A percentile compares a stretch with the other conserved stretches of the same genome.
Conservation (phyloP, 2,888 invertebrate species). For the Cephus sareptanus region DNA sequence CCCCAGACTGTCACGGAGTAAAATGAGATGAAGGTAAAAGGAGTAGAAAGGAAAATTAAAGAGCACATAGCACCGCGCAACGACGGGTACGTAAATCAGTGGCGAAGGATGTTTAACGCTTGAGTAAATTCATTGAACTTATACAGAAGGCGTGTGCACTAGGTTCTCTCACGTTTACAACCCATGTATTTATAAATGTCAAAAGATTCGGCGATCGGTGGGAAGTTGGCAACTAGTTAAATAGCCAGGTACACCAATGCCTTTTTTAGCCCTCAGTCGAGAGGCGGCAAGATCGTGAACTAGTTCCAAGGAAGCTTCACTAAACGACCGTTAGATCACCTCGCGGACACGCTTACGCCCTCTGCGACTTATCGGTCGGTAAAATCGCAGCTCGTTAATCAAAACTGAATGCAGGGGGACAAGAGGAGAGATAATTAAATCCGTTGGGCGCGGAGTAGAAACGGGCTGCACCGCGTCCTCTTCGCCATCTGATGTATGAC, state of each 20-base stretch:
- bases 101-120: not conserved
- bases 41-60: too few species aligned
- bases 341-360: not conserved
- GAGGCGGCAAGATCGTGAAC: too few species aligned
- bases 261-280: too few species aligned
- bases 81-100: not conserved
- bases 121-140: conserved; percentile 18
- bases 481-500: too few species aligned
- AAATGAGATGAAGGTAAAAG: too few species aligned
- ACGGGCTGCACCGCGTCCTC: not conserved
- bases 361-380: conserved; percentile 11
- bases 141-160: not conserved
- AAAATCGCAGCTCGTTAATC: conserved; percentile 18
- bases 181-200: conserved; percentile 9
- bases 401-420: not conserved
- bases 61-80: too few species aligned
- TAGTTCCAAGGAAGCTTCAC: too few species aligned
- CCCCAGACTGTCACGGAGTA: too few species aligned
- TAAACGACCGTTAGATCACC: too few species aligned
- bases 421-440: conserved; percentile 14
- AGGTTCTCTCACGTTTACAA: not conserved
- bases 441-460: not conserved
- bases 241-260: too few species aligned
- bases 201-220: not conserved
- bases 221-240: too few species aligned